phyloP scores from a whole-genome alignment of 1,140 invertebrate species.

The Leptinotarsa texana region DNA sequence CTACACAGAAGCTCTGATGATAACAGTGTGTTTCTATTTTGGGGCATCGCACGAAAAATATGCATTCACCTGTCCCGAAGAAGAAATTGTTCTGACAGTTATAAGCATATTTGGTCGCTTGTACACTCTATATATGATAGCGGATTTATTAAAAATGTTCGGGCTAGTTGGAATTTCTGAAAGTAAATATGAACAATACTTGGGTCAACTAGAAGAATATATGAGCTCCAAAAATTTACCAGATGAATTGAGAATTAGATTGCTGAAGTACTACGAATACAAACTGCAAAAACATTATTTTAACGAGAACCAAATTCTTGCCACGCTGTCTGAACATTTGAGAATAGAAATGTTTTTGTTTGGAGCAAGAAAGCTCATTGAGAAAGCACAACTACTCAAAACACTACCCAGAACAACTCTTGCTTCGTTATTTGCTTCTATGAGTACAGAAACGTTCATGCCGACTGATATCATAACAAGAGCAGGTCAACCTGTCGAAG shows the following conservation, averaged over 20 bases:
- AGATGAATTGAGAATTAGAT: slow-evolving; percentile 20
- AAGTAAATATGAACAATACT: slow-evolving; percentile 36
- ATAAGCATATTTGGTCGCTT: slow-evolving; percentile 30
- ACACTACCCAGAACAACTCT: slow-evolving; percentile 45
- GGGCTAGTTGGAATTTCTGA: slow-evolving; percentile 34
- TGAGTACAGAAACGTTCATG: slow-evolving; percentile 56
- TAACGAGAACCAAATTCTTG: slow-evolving; percentile 35
- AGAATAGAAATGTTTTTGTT: slow-evolving; percentile 55
- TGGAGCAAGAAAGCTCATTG: slow-evolving; percentile 52
- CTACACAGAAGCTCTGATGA: slow-evolving; percentile 28
- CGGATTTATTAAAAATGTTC: slow-evolving; percentile 32
- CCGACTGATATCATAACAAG: slow-evolving; percentile 57
- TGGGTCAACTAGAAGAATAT: slow-evolving; percentile 31
- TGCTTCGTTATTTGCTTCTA: slow-evolving; percentile 48
- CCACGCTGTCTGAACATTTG: slow-evolving; percentile 36
- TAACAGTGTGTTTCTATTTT: slow-evolving; percentile 29
- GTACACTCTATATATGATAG: slow-evolving; percentile 35
- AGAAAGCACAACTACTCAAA: slow-evolving; percentile 55
- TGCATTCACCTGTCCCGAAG: background rate
- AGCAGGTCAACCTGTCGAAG: slow-evolving; percentile 50
- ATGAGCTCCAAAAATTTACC: slow-evolving; percentile 35
- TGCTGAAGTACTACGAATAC: slow-evolving; percentile 32
- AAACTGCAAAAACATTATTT: slow-evolving; percentile 36
- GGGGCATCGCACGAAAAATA: slow-evolving; percentile 18
- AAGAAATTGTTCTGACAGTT: slow-evolving; percentile 19